Base-by-base conservation (phyloP, 2,888 invertebrate genomes). In the Agelastica alni region DNA sequence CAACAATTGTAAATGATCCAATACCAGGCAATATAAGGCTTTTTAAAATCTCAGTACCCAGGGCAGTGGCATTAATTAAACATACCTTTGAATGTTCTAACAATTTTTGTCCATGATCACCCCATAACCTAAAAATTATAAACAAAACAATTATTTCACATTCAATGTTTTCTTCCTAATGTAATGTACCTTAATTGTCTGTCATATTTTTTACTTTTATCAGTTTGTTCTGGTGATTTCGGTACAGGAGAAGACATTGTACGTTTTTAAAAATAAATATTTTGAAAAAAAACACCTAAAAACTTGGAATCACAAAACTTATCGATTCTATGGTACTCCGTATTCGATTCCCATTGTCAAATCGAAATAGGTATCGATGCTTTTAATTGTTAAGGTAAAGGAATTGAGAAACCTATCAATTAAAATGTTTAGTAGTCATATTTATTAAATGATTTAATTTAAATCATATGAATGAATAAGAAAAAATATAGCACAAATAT, bases 41-140 rank as follows among this genome's bases (percentile, higher is more conserved):
- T 76, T 99, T 99, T 18, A 99, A 78, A 52, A 93, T 87, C 81
- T 99, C 99, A 16, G 97, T 96, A 9, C 97, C 97, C 39, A 94
- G 81, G 4, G 92, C 93, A 32, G 90, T 93, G 1, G 95, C 96
- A 78, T 96, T 96, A 60, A 99, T 88, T 16, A 99, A 76, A 75
- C 97, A 98, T 64, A 98, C 86, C 74, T 92, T 90, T 10, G 96
- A 88, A 59, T 84, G 83, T 81, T 98, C 97, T 52, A 99, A 80
- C 2, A 91, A 83, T 60, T 83, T 78, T 78, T 99, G 99, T 0
- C 99, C 99, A 78, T 97, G 96, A 74, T 99, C 98, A 59, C 98
- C 98, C 99, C 99, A 99, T 67, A 99, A 82, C 72, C 94, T 91
- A 66, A 1, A 70, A n/a, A n/a, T n/a, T n/a, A n/a, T n/a, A n/a